A percentile compares a stretch with the other conserved stretches of the same genome.
Conservation (phyloP, 2,888 invertebrate species). For the Noctua janthina region DNA sequence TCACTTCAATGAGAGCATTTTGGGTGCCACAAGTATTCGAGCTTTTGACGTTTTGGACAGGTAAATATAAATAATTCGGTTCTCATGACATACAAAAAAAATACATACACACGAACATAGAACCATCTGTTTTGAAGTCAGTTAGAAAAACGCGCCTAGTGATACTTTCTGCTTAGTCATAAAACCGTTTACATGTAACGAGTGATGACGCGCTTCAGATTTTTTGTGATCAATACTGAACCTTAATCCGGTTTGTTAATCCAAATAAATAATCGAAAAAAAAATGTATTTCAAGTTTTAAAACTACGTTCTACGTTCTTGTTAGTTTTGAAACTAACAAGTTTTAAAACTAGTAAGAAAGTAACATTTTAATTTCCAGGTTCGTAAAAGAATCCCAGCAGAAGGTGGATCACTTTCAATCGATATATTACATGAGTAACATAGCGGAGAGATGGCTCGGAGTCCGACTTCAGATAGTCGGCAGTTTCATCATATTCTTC, state of each 20-base stretch:
- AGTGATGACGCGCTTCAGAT: not conserved
- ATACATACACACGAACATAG: not conserved
- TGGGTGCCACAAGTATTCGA: conserved; percentile 95
- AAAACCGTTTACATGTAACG: not conserved
- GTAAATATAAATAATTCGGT: conserved; percentile 66
- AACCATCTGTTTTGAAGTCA: not conserved
- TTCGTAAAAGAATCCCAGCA: conserved; percentile 97
- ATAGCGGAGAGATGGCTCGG: conserved; percentile 99
- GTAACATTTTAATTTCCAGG: conserved; percentile 80
- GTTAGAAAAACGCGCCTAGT: not conserved
- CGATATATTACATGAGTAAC: conserved; percentile 97
- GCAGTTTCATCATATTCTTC: conserved; percentile 98
- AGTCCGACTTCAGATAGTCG: conserved; percentile 98
- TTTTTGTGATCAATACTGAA: not conserved
- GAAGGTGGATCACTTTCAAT: conserved; percentile 97
- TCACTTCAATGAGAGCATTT: conserved; percentile 98
- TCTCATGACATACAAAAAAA: not conserved
- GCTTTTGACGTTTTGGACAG: conserved; percentile 95
- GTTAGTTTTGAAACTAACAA: not conserved
- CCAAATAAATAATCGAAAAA: not conserved
- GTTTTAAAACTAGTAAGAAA: not conserved
- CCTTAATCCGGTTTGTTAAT: not conserved
- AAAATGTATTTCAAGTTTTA: not conserved
- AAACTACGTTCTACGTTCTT: not conserved
- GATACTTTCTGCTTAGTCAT: not conserved